phyloP scores from a whole-genome alignment of 2,888 invertebrate species.

The Electrophaes corylata region DNA sequence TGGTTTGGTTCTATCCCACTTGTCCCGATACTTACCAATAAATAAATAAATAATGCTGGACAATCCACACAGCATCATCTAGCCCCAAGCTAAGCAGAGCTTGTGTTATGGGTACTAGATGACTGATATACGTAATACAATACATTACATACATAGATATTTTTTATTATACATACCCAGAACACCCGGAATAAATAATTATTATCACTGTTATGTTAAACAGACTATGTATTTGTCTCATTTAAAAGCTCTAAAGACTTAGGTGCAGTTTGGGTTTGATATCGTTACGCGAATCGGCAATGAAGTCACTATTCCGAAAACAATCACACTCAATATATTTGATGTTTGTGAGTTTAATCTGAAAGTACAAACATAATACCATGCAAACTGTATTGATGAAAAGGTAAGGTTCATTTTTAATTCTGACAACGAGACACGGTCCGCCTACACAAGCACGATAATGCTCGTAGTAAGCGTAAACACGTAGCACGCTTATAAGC shows the following conservation, averaged over 20 bases:
- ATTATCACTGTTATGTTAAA: too few relatives aligned
- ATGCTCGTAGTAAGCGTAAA: slow-evolving; percentile 36
- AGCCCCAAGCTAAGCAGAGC: too few relatives aligned
- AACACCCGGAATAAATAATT: too few relatives aligned
- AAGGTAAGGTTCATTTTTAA: slow-evolving; percentile 1
- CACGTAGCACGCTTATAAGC: slow-evolving; percentile 18
- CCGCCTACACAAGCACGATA: slow-evolving; percentile 27
- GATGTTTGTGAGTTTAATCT: slow-evolving; percentile 1
- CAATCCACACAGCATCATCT: too few relatives aligned
- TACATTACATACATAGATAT: too few relatives aligned
- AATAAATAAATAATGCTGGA: too few relatives aligned
- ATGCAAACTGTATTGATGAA: slow-evolving; percentile 11
- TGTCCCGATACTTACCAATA: too few relatives aligned
- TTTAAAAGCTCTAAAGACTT: neutral
- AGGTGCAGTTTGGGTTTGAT: neutral
- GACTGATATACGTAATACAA: too few relatives aligned
- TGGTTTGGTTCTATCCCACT: too few relatives aligned
- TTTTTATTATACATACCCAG: too few relatives aligned
- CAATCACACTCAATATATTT: slow-evolving; percentile 7
- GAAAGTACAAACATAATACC: slow-evolving; percentile 7
- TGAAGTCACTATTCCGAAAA: slow-evolving; percentile 3
- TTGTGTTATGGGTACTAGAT: too few relatives aligned
- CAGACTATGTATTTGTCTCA: too few relatives aligned
- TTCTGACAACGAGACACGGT: slow-evolving; percentile 29
- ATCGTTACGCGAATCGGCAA: neutral